Percentiles rank a stretch among this genome's conserved stretches.
Conservation (phyloP, 1,140 invertebrate genomes). For the Homarus americanus region DNA sequence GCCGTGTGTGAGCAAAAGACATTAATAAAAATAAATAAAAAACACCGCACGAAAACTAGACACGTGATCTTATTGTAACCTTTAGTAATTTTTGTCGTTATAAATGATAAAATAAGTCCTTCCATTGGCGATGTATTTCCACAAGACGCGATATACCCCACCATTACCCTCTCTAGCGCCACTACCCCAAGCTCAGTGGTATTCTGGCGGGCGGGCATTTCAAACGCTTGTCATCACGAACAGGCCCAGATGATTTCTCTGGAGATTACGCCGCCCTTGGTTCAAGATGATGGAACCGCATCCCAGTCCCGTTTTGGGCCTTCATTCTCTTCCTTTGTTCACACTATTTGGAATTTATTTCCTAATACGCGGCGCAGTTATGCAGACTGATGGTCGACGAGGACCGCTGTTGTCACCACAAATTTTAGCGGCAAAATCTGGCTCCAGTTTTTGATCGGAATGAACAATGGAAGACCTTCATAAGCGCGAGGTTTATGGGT, state of each 20-base stretch:
- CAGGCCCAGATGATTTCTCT: conserved; percentile 48
- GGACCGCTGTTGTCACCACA: neutral
- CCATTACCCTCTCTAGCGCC: neutral
- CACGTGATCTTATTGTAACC: too few species aligned
- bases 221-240: conserved; percentile 57
- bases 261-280: conserved; percentile 4
- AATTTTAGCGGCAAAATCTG: neutral
- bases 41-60: too few species aligned
- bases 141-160: too few species aligned
- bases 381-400: neutral
- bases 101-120: too few species aligned
- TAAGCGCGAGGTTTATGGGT: too few species aligned
- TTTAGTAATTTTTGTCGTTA: too few species aligned
- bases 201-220: conserved; percentile 44
- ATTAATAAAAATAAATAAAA: too few species aligned
- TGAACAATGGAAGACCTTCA: neutral
- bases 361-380: neutral
- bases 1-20: too few species aligned
- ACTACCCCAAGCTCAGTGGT: neutral
- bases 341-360: neutral
- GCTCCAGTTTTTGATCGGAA: neutral
- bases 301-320: neutral
- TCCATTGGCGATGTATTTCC: too few species aligned
- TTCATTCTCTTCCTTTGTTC: conserved; percentile 22
- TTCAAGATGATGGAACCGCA: conserved; percentile 29